Base-by-base conservation (phyloP, 2,797 vertebrate species). In the Sandelia bainsii region DNA sequence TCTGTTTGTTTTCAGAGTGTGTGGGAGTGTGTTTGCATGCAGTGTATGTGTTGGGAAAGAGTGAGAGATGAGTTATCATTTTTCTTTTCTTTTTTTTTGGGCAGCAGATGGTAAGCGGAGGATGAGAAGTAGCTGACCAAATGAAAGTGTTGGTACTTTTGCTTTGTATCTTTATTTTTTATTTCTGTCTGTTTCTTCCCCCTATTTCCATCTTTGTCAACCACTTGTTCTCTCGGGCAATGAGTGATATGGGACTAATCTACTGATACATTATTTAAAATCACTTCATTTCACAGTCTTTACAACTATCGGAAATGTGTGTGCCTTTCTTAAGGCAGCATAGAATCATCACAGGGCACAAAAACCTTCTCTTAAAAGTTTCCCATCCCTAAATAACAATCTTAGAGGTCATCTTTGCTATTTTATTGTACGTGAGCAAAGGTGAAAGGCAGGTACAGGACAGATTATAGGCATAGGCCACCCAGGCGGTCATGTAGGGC, bases 101-200 rank as follows among this genome's bases (percentile, higher is more conserved):
- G 50, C 62, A 57, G 79, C 79, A 82, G 75, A 84, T 84, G 73
- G 77, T 62, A 42, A 71, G 53, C 37, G 37, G 60, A 45, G 69
- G 78, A 85, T 61, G 67, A 81, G 65, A 76, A 62, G 74, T 75
- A 67, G 44, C 56, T 79, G 62, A 69, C 69, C 58, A 59, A 67
- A 78, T 72, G 60, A 60, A 44, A 66, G 54, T 48, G 32, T 64
- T 8, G 34, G 66, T 40, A 10, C 56, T 57, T 17, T 69, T 8
- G 1, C 7, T 51, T 17, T n/a, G 48, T 60, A 17, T 32, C 50
- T 40, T 57, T 27, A 8, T 39, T 20, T 13, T 51, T 54, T 27
- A 25, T 29, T 29, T n/a, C 17, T 23, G 11, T 22, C 17, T 51
- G 40, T 8, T 12, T 53, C 46, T 62, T 13, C 0, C 16, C 17